Evolutionary conservation across 92 coral and sea anemone species (phyloP), one percentile per base, ranked within the genome.

Genomic region (Palythoa heliodiscus): DNA sequence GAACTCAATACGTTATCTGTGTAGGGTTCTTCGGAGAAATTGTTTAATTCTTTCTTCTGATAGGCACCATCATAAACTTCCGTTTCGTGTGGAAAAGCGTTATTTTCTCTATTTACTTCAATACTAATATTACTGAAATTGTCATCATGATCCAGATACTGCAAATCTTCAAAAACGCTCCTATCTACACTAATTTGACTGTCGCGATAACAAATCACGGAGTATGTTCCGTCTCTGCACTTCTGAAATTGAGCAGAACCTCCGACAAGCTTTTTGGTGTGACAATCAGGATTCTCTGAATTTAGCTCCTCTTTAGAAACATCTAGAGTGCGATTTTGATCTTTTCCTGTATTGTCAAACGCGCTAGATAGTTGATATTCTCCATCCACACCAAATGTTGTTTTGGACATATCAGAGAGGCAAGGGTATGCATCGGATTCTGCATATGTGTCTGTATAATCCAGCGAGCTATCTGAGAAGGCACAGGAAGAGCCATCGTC

Each of bases 321-420:
- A 10, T 67, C 58, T 5, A 5, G 50, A 64, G 14, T 14, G 24
- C 40, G 47, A 4, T 66, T 40, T 23, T 60, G 52, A 9, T 38
- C 71, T 6, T 14, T 77, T 17, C n/a, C 82, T 20, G 47, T 16
- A 9, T 66, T 80, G 40, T 80, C 43, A 63, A 40, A 66, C 25
- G 47, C 15, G 73, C 84, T 80, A 15, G 84, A 80, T 80, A 64
- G 47, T 43, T 58, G 72, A 47, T 47, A 66, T 52, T 80, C 84
- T 16, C 22, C 24, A 48, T 70, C 57, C 47, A 48, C 47, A 63
- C 61, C 73, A 67, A 66, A 7, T 47, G 84, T 80, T 40, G 84
- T 80, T 29, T 80, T 60, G 14, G 75, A 80, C 7, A 23, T 29
- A 40, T 80, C 84, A 1, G 84, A 66, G 39, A 66, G 7, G 54